Evolutionary conservation across 2,113 vertebrate species (phyloP), one percentile per base, ranked within the genome.

Genomic region (Sciurus niger): DNA sequence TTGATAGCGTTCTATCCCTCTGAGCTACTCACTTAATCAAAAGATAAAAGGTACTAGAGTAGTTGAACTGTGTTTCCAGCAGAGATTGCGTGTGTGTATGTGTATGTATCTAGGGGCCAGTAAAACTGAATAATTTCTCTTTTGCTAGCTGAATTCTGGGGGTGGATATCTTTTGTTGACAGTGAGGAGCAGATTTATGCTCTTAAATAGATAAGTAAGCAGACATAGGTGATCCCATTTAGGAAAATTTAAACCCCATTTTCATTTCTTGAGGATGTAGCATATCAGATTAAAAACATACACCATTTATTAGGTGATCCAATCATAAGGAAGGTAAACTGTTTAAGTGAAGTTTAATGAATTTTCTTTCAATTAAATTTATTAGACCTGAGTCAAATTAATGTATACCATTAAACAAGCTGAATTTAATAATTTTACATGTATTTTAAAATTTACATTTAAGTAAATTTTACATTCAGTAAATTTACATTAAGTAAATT

Each of bases 271-370:
- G 43, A 68, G 82, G 25, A 84, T 7, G 13, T 74, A 30, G 10
- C 51, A 55, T n/a, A 24, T 48, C 48, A 94, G 48, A 93, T 88
- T 82, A 53, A 53, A 90, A 88, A 34, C 14, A 77, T 70, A 48
- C 51, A 11, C 34, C 34, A 32, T 55, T 34, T 67, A 43, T 90
- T 67, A 92, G 79, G 24, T 43, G 37, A 22, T 30, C 28, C n/a
- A 68, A 8, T 90, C 13, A 34, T 51, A 89, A 84, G 22, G 86
- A 58, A 16, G 53, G 14, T 34, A 65, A 68, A 12, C 22, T 73
- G 40, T 68, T 92, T 84, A 87, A 96, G 91, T 93, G 30, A 68
- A 55, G 12, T 79, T 74, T 34, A 87, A 68, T 68, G 43, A 46
- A 43, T 80, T 89, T 7, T 25, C 14, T 94, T 58, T 80, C 8